Evolutionary conservation across 2,797 vertebrate species (phyloP).

Genomic region (Remorina albescens): DNA sequence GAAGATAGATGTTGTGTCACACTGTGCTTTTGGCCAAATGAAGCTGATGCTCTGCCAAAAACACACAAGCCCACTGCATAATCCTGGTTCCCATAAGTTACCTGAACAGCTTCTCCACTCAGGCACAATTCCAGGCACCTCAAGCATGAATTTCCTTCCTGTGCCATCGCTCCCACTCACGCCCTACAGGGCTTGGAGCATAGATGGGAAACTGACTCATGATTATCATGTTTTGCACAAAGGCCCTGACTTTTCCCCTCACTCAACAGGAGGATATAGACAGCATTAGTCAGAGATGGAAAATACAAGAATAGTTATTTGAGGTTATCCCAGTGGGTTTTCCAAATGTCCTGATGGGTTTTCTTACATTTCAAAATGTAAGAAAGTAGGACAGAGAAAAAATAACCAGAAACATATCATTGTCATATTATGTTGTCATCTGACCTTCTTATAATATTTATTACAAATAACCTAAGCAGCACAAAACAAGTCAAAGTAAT

Average conservation of each 20-base stretch:
- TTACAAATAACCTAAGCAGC: background rate
- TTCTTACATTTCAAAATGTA: slow-evolving; percentile 3
- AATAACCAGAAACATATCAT: background rate
- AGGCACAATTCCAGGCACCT: slow-evolving; percentile 56
- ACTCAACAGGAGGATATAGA: slow-evolving; percentile 40
- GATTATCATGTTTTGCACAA: slow-evolving; percentile 8
- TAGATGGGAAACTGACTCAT: slow-evolving; percentile 66
- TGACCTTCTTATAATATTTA: background rate
- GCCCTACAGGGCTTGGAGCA: slow-evolving; percentile 42
- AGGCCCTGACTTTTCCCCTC: slow-evolving; percentile 41
- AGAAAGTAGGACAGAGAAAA: slow-evolving; percentile 10
- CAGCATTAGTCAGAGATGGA: slow-evolving; percentile 43
- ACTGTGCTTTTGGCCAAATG: slow-evolving; percentile 46
- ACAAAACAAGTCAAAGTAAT: slow-evolving; percentile 11
- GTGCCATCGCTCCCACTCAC: slow-evolving; percentile 57
- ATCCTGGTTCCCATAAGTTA: slow-evolving; percentile 69
- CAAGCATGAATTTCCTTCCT: slow-evolving; percentile 64
- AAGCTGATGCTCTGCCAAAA: slow-evolving; percentile 53
- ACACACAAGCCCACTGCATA: slow-evolving; percentile 38
- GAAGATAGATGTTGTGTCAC: slow-evolving; percentile 42
- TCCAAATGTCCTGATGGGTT: slow-evolving; percentile 8
- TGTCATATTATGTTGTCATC: no score
- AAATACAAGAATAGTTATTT: slow-evolving; percentile 47
- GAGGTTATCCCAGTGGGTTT: slow-evolving; percentile 26
- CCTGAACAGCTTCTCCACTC: slow-evolving; percentile 53